These are phyloP conservation scores for Macrosiphum euphorbiae DNA, from an alignment of 2,888 invertebrate genomes.

Conservation along the genomic window DNA sequence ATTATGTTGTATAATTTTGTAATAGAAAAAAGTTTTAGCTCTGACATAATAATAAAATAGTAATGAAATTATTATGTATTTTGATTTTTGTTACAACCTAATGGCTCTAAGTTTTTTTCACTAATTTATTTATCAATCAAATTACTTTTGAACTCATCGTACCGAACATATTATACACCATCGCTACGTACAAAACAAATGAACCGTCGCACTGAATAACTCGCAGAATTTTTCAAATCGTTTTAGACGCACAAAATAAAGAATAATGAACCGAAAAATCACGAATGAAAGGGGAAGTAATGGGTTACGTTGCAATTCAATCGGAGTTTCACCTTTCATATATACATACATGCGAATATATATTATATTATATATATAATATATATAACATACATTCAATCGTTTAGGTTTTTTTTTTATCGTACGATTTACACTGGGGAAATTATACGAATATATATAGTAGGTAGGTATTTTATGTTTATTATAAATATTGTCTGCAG, in stretches of 20 bases:
- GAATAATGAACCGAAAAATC: slow-evolving; percentile 53
- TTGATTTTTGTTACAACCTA: no score
- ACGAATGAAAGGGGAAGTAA: slow-evolving; percentile 21
- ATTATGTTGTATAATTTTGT: no score
- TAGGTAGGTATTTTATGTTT: background rate
- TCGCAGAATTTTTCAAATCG: background rate
- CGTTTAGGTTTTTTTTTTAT: background rate
- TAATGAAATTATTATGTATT: no score
- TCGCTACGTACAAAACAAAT: slow-evolving; percentile 20
- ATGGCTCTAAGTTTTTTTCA: background rate
- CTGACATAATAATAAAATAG: no score
- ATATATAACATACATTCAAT: background rate
- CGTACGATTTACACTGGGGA: background rate
- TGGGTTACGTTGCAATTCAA: slow-evolving; percentile 37
- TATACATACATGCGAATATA: background rate
- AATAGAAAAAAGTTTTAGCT: no score
- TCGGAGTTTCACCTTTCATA: background rate
- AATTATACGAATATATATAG: background rate
- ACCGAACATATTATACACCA: background rate
- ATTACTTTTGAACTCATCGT: background rate
- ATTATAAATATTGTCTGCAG: background rate
- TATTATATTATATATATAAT: no score
- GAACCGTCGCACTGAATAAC: background rate
- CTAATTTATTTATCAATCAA: background rate
- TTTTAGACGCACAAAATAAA: slow-evolving; percentile 20